A percentile compares a stretch with the other conserved stretches of the same genome.
These are phyloP conservation scores for Phthorimaea operculella DNA, from an alignment of 1,140 invertebrate genomes.

Conservation along the genomic window DNA sequence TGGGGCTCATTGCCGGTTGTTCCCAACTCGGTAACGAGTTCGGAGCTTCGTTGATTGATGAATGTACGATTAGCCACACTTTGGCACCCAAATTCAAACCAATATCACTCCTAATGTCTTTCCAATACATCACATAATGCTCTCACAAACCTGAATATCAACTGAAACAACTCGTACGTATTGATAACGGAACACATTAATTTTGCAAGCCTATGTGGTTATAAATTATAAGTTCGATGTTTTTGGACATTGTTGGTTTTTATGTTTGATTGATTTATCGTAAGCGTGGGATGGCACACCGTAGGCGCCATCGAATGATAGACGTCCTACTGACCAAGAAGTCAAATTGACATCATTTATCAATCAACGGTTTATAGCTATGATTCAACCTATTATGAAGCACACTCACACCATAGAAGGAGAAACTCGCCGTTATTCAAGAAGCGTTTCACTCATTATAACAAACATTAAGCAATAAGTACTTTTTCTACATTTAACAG, in stretches of 20 bases:
- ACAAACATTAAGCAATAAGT: too few relatives aligned
- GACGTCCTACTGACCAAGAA: too few relatives aligned
- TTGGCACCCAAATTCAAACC: neutral
- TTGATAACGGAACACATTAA: slow-evolving; percentile 55
- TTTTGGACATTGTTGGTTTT: neutral
- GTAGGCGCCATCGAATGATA: too few relatives aligned
- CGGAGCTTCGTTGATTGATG: slow-evolving; percentile 54
- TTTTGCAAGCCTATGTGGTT: slow-evolving; percentile 25
- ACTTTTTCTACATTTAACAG: too few relatives aligned
- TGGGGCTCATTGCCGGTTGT: slow-evolving; percentile 46
- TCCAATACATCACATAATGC: neutral
- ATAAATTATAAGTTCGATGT: neutral
- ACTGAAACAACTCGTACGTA: slow-evolving; percentile 22
- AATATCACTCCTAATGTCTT: neutral
- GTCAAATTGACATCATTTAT: too few relatives aligned
- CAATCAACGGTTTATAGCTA: too few relatives aligned
- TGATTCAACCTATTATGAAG: too few relatives aligned
- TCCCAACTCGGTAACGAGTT: slow-evolving; percentile 55
- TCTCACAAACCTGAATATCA: too few relatives aligned
- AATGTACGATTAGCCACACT: slow-evolving; percentile 23
- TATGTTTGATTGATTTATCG: neutral
- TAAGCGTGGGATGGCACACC: neutral
- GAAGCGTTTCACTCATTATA: too few relatives aligned
- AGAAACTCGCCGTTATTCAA: too few relatives aligned
- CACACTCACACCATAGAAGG: too few relatives aligned